Base-by-base conservation (phyloP, 2,888 invertebrate genomes). In the Rhagonycha fulva region DNA sequence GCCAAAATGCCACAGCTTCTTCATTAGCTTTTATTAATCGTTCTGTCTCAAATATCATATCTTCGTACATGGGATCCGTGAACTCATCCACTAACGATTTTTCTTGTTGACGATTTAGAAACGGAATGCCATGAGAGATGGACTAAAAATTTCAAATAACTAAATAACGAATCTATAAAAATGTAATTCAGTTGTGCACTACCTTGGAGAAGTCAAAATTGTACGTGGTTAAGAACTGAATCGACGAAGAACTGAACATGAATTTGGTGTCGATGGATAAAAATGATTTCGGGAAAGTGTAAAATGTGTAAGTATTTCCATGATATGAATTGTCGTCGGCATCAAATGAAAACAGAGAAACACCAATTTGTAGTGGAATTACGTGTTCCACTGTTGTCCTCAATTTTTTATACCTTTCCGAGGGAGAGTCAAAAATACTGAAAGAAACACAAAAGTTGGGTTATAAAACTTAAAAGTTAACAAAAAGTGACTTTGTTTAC, bases 171-270 rank as follows among this genome's bases (percentile, higher is more conserved):
- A 10, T 1, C 10, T 10, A 12, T 62, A 11, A 19, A 62, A 4
- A 62, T 12, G 10, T n/a, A 62, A 19, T 62, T n/a, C 24, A 19
- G 60, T 69, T 68, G 19, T 62, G 63, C 74, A 78, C 95, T 76
- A 78, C 95, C 92, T 94, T 94, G 86, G 95, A 94, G 84, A 94
- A 95, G 87, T 95, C 91, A 86, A 94, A 93, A 24, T 91, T 90
- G 84, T 93, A 89, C 71, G 85, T 85, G 81, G 90, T 89, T 47
- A 94, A 88, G 86, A 94, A 95, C 75, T 91, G 90, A 12, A 93
- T 82, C 4, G 92, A 90, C 1, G 91, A 90, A 1, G 92, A 90
- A 88, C 94, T 92, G 83, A 92, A 92, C 63, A 89, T 87, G 83
- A 93, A 91, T 28, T 89, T 87, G 79, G 90, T 90, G 83, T 93